Evolutionary conservation across 2,113 vertebrate genomes (phyloP).

Genomic region (Odobenus rosmarus): DNA sequence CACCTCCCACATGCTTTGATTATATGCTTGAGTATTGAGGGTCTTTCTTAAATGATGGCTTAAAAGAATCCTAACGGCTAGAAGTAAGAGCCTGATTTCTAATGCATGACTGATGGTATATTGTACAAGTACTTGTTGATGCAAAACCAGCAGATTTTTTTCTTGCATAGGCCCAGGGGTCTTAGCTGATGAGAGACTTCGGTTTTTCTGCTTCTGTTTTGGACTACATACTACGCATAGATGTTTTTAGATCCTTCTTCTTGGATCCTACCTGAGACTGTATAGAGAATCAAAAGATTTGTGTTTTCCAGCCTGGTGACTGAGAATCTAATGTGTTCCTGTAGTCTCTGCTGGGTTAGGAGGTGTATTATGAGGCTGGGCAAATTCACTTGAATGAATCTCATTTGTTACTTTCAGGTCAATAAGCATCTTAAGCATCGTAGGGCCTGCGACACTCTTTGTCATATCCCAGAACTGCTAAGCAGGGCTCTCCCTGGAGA

Average conservation of each 20-base stretch:
- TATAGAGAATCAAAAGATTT: slow-evolving; percentile 14
- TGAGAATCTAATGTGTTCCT: background rate
- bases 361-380: background rate
- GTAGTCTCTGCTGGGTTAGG: background rate
- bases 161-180: background rate
- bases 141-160: background rate
- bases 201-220: background rate
- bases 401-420: slow-evolving; percentile 68
- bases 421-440: background rate
- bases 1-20: slow-evolving; percentile 31
- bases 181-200: background rate
- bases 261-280: slow-evolving; percentile 36
- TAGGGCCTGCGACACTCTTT: slow-evolving; percentile 37
- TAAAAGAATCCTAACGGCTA: slow-evolving; percentile 22
- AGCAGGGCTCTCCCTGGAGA: slow-evolving; percentile 44
- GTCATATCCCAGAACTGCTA: background rate
- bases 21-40: background rate
- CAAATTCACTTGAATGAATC: slow-evolving; percentile 8
- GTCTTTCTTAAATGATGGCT: background rate
- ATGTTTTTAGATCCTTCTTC: background rate
- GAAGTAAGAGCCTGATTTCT: background rate
- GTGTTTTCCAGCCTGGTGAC: background rate
- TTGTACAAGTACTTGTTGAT: background rate
- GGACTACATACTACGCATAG: background rate
- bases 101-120: background rate